A percentile compares a stretch with the other conserved stretches of the same genome.
phyloP scores from a whole-genome alignment of 1,140 invertebrate species.

The Saxidomus purpurata region DNA sequence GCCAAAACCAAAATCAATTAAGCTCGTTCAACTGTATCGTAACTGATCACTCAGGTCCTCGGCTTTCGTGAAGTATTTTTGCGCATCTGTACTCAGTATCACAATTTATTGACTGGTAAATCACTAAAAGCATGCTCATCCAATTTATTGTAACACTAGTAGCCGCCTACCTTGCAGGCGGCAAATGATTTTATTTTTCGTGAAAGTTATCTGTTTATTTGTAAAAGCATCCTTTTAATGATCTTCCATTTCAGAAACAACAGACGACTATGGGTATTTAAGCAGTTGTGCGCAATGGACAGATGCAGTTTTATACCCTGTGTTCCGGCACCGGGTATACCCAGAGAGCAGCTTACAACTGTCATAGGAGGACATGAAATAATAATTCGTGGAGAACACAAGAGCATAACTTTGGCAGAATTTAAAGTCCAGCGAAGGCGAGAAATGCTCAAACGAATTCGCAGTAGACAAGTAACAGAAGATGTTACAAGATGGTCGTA shows the following conservation, averaged over 20 bases:
- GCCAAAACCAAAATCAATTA: too few species aligned
- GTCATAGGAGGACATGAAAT: not conserved
- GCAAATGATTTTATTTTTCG: too few species aligned
- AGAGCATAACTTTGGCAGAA: not conserved
- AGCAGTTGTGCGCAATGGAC: not conserved
- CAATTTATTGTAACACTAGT: too few species aligned
- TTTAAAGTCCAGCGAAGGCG: not conserved
- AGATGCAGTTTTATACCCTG: not conserved
- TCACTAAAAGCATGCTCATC: too few species aligned
- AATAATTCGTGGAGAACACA: not conserved
- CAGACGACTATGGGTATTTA: not conserved
- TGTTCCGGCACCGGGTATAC: not conserved
- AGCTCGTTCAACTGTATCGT: too few species aligned
- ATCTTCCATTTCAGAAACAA: not conserved
- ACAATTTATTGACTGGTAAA: too few species aligned
- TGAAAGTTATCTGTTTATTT: too few species aligned
- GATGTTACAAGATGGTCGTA: not conserved
- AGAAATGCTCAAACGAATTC: not conserved
- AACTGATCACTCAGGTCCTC: too few species aligned
- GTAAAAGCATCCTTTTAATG: too few species aligned
- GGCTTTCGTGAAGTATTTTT: too few species aligned
- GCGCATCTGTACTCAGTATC: too few species aligned
- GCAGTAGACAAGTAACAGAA: not conserved
- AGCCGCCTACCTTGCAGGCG: too few species aligned
- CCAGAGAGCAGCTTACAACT: not conserved